phyloP scores from a whole-genome alignment of 2,113 vertebrate species.

The Heliornis fulica region DNA sequence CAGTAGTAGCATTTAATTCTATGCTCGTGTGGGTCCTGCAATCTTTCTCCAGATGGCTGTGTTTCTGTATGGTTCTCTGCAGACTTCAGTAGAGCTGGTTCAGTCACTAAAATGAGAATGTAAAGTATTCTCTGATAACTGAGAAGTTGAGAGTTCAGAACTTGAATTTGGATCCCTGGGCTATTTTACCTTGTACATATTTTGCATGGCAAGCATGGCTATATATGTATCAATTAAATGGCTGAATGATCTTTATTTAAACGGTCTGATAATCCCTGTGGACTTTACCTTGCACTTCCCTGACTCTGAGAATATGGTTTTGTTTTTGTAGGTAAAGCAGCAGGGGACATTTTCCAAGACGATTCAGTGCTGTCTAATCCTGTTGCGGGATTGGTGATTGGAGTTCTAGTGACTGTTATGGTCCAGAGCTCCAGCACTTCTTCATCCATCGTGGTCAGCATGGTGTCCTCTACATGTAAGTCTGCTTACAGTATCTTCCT shows the following conservation, averaged over 20 bases:
- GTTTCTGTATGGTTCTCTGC: background rate
- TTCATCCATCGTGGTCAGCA: slow-evolving; percentile 95
- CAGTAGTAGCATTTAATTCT: background rate
- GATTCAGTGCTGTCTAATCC: slow-evolving; percentile 89
- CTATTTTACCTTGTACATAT: background rate
- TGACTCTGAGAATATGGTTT: background rate
- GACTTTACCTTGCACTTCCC: background rate
- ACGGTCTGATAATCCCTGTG: background rate
- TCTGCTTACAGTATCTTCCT: background rate
- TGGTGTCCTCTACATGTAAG: slow-evolving; percentile 95
- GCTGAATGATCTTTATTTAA: background rate
- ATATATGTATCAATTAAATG: background rate
- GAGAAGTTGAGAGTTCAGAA: background rate
- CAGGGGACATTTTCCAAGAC: slow-evolving; percentile 93
- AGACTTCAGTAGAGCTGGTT: background rate
- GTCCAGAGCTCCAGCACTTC: slow-evolving; percentile 98
- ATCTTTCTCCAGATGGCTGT: background rate
- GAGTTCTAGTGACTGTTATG: slow-evolving; percentile 92
- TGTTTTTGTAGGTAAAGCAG: slow-evolving; percentile 83
- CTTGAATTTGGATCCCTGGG: background rate
- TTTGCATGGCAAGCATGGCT: background rate
- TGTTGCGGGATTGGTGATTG: slow-evolving; percentile 90
- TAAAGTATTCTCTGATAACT: background rate
- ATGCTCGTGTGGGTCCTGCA: fast-evolving
- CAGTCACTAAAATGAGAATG: background rate